Evolutionary conservation across 2,113 vertebrate species (phyloP).

Genomic region (Xenotilapia flavipinnis): DNA sequence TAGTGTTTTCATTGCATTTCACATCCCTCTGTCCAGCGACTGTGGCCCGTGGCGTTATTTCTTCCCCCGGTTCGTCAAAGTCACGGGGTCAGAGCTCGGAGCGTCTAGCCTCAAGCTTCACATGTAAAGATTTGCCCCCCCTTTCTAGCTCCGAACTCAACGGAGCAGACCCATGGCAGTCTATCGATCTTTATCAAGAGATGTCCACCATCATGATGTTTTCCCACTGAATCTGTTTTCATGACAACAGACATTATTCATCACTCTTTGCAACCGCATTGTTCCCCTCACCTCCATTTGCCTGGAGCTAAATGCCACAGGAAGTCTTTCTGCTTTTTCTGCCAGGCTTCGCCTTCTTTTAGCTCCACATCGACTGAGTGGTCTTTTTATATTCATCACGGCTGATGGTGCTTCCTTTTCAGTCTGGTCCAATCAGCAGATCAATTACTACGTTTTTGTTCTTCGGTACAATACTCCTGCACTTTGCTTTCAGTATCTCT

Average conservation of each 20-base stretch:
- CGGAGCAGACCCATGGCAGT: not conserved
- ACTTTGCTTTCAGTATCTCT: not conserved
- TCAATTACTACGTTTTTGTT: not conserved
- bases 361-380: not conserved
- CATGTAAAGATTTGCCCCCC: conserved; percentile 4
- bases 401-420: not conserved
- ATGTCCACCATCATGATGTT: not conserved
- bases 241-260: not conserved
- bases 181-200: not conserved
- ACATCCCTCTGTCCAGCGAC: not conserved
- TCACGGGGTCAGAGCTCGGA: conserved; percentile 19
- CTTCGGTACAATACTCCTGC: not conserved
- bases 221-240: not conserved
- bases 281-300: not conserved
- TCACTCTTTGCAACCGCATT: not conserved
- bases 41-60: conserved; percentile 13
- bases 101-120: conserved; percentile 3
- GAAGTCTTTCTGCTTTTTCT: not conserved
- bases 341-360: not conserved
- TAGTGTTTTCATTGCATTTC: not conserved
- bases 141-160: not conserved
- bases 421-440: not conserved
- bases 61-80: not conserved
- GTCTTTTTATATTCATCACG: not conserved
- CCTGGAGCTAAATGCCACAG: not conserved